Percentiles rank a stretch among this genome's conserved stretches.
phyloP scores from a whole-genome alignment of 2,113 vertebrate species.

The Myiagra hebetior region DNA sequence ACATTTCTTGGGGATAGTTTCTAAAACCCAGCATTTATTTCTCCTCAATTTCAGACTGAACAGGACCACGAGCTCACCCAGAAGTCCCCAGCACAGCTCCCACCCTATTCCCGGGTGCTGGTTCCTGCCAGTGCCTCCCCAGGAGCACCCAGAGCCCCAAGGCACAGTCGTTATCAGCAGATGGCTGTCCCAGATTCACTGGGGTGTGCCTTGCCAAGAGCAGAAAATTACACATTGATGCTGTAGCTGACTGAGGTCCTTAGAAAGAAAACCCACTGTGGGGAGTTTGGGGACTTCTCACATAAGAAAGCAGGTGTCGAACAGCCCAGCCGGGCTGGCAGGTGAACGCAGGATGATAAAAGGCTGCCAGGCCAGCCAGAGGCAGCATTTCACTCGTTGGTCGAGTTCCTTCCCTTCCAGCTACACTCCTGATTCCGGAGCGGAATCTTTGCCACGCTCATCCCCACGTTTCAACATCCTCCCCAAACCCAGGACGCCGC shows the following conservation, averaged over 20 bases:
- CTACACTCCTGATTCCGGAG: background rate
- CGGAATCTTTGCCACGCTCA: background rate
- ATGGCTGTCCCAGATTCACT: background rate
- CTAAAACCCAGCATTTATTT: background rate
- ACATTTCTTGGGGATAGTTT: rapidly evolving
- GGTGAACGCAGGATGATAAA: background rate
- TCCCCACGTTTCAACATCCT: background rate
- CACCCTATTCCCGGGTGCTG: background rate
- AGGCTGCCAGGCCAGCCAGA: conserved; percentile 36
- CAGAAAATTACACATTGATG: background rate
- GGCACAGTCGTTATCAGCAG: background rate
- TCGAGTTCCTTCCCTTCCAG: conserved; percentile 27
- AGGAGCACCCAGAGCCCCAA: background rate
- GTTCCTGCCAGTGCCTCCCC: background rate
- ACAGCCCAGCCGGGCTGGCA: background rate
- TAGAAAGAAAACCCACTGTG: background rate
- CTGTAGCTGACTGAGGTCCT: background rate
- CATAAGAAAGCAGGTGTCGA: conserved; percentile 35
- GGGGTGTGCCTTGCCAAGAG: background rate
- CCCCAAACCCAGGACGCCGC: background rate
- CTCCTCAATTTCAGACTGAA: background rate
- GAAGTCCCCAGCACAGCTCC: background rate
- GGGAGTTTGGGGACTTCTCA: conserved; percentile 28
- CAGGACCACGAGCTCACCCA: background rate
- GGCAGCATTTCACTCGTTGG: background rate